Base-by-base conservation (phyloP, 2,113 vertebrate genomes). In the Pogonocichla stellata region DNA sequence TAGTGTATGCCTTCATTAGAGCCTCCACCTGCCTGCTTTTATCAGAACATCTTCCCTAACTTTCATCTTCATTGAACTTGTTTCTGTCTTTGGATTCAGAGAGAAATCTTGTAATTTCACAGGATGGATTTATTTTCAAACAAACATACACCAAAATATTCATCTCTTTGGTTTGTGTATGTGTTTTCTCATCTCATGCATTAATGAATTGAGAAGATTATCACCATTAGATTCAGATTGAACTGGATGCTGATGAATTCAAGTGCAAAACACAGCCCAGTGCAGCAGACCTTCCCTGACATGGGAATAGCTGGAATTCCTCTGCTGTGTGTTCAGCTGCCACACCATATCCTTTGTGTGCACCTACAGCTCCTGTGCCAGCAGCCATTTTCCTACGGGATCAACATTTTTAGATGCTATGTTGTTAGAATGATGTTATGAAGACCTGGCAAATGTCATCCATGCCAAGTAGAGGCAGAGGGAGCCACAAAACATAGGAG, bases 1-100 rank as follows among this genome's bases (percentile, higher is more conserved):
- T 69, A 90, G 54, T 81, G 71, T 86, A 66, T 90, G 83, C 88
- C 87, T 96, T 96, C 92, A 86, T 93, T 94, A 95, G 17, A 95
- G 64, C 71, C 70, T 93, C 86, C 75, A 79, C 88, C 77, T 92
- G 92, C 85, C 87, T 83, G 69, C 65, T 88, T 95, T 89, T 83
- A 80, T 92, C 84, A 80, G 87, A 94, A 84, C 61, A 69, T 90
- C 83, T 92, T 83, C 66, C 47, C 60, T 77, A 95, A 77, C 86
- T 94, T 96, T 92, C 83, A 95, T 87, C 70, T 82, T 73, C 86
- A 28, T 20, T 88, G 77, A 94, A 91, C 78, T 84, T 77, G 47
- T 67, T 83, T 88, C 80, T 92, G 48, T 45, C 61, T 88, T 91
- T 86, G 80, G 74, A 82, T 60, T 86, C 65, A 62, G 38, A 71